Percentiles rank a stretch among this genome's conserved stretches.
These are phyloP conservation scores for Acanthurus lineatus DNA, from an alignment of 2,797 vertebrate species.

Conservation along the genomic window DNA sequence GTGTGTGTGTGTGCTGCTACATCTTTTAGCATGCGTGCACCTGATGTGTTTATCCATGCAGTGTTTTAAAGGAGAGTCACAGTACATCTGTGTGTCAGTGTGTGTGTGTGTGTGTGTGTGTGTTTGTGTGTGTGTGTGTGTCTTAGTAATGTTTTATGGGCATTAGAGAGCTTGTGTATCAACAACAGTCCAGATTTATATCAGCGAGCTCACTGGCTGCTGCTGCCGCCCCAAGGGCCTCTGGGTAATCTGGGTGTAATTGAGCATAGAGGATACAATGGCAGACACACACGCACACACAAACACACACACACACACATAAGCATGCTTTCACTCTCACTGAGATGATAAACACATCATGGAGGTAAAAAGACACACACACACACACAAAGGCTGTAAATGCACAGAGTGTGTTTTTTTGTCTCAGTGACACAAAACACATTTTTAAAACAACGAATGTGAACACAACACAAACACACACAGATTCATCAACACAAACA, in stretches of 20 bases:
- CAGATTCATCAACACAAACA: too few relatives aligned
- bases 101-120: constrained; percentile 18
- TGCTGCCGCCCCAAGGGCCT: constrained; percentile 66
- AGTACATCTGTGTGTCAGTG: background rate
- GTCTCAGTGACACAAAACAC: too few relatives aligned
- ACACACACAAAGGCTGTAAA: background rate
- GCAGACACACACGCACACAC: constrained; percentile 44
- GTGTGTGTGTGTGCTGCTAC: constrained; percentile 4
- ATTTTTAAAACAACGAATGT: too few relatives aligned
- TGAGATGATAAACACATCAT: constrained; percentile 40
- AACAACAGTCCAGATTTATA: constrained; percentile 78
- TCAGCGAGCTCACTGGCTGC: constrained; percentile 68
- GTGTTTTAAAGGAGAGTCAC: too few relatives aligned
- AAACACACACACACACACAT: constrained; percentile 24
- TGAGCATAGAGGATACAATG: constrained; percentile 76
- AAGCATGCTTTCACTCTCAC: constrained; percentile 12
- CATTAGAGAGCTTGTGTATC: constrained; percentile 62
- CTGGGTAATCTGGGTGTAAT: constrained; percentile 84
- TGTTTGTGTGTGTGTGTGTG: constrained; percentile 31
- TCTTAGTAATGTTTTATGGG: constrained; percentile 59
- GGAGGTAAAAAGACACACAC: constrained; percentile 7
- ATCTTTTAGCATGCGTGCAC: constrained; percentile 5
- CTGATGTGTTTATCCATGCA: constrained; percentile 6
- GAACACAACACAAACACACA: too few relatives aligned
- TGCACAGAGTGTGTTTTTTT: too few relatives aligned